A percentile compares a stretch with the other conserved stretches of the same genome.
These are phyloP conservation scores for Phortica okadai DNA, from an alignment of 2,888 invertebrate species.

Conservation along the genomic window DNA sequence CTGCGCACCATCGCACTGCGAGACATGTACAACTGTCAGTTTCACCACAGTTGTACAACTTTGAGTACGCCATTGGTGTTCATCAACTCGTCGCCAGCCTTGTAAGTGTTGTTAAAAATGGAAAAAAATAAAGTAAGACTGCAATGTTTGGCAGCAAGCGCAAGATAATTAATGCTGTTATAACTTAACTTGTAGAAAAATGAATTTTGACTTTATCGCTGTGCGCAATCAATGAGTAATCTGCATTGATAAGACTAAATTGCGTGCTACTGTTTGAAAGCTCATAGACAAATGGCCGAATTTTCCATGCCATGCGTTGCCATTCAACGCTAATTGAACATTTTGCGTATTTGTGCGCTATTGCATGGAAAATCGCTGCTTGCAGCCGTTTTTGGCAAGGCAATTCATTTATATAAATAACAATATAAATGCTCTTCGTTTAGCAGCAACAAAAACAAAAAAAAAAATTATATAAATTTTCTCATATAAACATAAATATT, in stretches of 20 bases:
- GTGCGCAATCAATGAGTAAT: slow-evolving; percentile 46
- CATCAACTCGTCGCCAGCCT: slow-evolving; percentile 4
- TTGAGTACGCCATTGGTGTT: not conserved
- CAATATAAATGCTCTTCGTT: not conserved
- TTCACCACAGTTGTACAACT: slow-evolving; percentile 51
- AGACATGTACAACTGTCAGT: slow-evolving; percentile 52
- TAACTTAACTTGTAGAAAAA: not conserved
- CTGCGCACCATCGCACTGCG: slow-evolving; percentile 32
- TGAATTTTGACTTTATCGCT: slow-evolving; percentile 37
- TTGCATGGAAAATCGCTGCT: slow-evolving; percentile 52
- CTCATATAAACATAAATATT: slow-evolving; percentile 38
- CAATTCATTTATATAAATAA: slow-evolving; percentile 19
- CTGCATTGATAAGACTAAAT: slow-evolving; percentile 51
- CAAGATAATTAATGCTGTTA: not conserved
- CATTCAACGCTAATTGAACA: slow-evolving; percentile 40
- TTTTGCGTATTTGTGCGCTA: slow-evolving; percentile 13
- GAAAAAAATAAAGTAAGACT: not conserved
- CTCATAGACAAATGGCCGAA: not conserved
- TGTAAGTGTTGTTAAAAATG: slow-evolving; percentile 1
- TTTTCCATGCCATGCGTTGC: not conserved
- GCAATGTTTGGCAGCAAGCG: not conserved
- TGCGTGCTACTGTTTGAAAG: slow-evolving; percentile 54
- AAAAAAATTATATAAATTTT: slow-evolving; percentile 32
- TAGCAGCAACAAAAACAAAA: not conserved
- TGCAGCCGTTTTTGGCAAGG: slow-evolving; percentile 33